These are phyloP conservation scores for Peucedramus taeniatus DNA, from an alignment of 2,113 vertebrate species.

Conservation along the genomic window DNA sequence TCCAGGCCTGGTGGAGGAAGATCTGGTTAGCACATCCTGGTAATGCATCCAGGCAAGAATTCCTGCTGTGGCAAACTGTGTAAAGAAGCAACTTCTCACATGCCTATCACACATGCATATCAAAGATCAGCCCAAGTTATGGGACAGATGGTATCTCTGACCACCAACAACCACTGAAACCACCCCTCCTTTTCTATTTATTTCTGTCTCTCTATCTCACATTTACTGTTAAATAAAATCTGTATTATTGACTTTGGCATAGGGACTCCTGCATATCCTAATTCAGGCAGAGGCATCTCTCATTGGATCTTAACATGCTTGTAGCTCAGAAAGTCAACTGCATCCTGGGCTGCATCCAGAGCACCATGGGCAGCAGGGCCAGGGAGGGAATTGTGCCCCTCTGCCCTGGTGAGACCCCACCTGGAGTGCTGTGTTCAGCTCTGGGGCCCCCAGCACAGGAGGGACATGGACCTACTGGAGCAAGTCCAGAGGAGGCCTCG, in stretches of 20 bases:
- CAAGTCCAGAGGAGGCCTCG: background rate
- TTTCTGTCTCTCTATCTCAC: background rate
- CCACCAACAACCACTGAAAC: background rate
- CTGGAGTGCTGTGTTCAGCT: background rate
- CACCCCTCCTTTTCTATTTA: background rate
- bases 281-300: background rate
- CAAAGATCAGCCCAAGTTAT: background rate
- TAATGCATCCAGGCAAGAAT: background rate
- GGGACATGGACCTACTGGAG: background rate
- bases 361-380: background rate
- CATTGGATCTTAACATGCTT: background rate
- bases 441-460: background rate
- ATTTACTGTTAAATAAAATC: background rate
- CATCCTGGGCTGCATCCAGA: background rate
- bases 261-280: background rate
- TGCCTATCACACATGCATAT: background rate
- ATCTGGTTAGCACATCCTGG: background rate
- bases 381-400: background rate
- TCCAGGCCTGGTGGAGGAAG: background rate
- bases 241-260: background rate
- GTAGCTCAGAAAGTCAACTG: background rate
- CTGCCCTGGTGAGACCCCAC: background rate
- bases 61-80: background rate
- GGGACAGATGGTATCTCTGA: background rate
- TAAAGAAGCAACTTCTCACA: background rate